Evolutionary conservation across 2,888 invertebrate genomes (phyloP).

Genomic region (Cyclophora albipunctata): DNA sequence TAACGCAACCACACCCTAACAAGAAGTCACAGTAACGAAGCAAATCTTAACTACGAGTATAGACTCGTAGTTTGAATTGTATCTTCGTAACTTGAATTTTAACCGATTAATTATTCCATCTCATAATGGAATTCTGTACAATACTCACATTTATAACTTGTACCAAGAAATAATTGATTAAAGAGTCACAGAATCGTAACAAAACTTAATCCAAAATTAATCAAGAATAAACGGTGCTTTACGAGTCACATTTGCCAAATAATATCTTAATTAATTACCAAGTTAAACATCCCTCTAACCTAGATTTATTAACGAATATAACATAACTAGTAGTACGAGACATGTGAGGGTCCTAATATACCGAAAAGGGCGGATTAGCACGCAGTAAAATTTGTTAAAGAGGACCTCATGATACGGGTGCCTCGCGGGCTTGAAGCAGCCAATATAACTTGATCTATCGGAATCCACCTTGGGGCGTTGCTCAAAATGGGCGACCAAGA

Average conservation of each 20-base stretch:
- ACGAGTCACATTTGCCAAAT: conserved; percentile 33
- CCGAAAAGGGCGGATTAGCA: conserved; percentile 66
- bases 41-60: conserved; percentile 48
- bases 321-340: conserved; percentile 60
- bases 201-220: conserved; percentile 14
- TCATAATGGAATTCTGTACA: no score
- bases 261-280: conserved; percentile 54
- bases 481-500: no score
- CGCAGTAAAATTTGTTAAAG: conserved; percentile 72
- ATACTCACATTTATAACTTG: no score
- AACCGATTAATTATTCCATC: no score
- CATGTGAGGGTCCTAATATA: conserved; percentile 49
- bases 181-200: no score
- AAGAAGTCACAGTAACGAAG: conserved; percentile 26
- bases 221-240: conserved; percentile 9
- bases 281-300: conserved; percentile 50
- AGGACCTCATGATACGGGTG: conserved; percentile 57
- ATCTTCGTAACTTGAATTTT: conserved; percentile 40
- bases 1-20: conserved; percentile 7
- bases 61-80: conserved; percentile 50
- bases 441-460: conserved; percentile 30
- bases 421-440: conserved; percentile 42
- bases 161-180: no score
- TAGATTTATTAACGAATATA: conserved; percentile 68
- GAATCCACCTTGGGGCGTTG: neutral